Conservation (phyloP, 2,888 invertebrate species). For the Nebria brevicollis region DNA sequence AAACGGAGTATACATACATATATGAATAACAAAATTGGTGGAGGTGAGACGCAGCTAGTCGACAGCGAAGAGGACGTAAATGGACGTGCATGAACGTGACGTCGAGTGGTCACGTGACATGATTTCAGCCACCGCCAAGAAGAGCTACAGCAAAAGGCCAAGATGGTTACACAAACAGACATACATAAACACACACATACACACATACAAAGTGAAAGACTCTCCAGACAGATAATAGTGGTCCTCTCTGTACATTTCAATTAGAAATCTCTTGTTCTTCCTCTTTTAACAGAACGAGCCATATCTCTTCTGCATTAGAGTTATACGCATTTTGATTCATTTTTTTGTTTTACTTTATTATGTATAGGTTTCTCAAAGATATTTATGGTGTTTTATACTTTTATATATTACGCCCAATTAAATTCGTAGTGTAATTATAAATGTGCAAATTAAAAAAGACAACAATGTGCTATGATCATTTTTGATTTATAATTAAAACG, state of each 20-base stretch:
- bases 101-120: slow-evolving; percentile 21
- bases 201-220: not conserved
- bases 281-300: not conserved
- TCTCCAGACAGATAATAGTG: slow-evolving; percentile 14
- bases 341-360: no score
- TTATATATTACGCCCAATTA: no score
- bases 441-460: slow-evolving; percentile 14
- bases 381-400: no score
- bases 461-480: not conserved
- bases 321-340: no score
- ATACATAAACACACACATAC: not conserved
- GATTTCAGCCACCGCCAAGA: not conserved
- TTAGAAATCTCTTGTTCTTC: slow-evolving; percentile 7
- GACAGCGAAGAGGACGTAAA: not conserved
- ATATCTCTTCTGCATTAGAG: not conserved
- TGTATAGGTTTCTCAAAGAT: no score
- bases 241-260: slow-evolving; percentile 14
- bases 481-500: no score
- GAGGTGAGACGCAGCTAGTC: not conserved
- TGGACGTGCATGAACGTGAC: not conserved
- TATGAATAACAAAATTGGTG: not conserved
- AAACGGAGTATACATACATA: not conserved
- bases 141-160: slow-evolving; percentile 5
- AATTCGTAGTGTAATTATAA: not conserved
- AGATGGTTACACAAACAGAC: not conserved